A percentile compares a stretch with the other conserved stretches of the same genome.
These are phyloP conservation scores for Psilopsiagon aurifrons DNA, from an alignment of 2,113 vertebrate genomes.

Conservation along the genomic window DNA sequence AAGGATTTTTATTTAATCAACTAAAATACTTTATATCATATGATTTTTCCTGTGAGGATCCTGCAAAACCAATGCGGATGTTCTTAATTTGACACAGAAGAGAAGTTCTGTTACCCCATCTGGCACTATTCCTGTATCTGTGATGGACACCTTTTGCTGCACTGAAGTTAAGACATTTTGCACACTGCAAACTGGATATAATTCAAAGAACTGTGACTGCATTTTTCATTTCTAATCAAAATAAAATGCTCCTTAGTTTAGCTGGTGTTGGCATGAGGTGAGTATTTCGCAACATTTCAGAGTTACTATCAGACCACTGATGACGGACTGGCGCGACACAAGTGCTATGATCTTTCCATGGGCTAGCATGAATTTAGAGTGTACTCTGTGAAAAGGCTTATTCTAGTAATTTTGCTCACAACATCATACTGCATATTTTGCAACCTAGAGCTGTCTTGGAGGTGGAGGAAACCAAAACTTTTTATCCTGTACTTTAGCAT, in stretches of 20 bases:
- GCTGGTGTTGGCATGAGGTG: not conserved
- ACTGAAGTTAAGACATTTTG: not conserved
- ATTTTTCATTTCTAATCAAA: not conserved
- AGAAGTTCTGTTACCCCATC: not conserved
- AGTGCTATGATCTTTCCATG: not conserved
- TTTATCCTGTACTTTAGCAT: not conserved
- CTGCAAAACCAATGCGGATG: not conserved
- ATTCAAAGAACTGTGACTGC: not conserved
- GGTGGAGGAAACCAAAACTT: not conserved
- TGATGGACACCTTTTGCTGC: not conserved
- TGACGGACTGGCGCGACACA: not conserved
- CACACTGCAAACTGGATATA: not conserved
- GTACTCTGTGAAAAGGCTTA: not conserved
- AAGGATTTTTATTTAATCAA: not conserved
- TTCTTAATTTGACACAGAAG: not conserved
- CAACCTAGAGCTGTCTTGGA: not conserved
- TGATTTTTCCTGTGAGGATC: not conserved
- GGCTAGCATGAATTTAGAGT: not conserved
- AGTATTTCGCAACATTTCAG: not conserved
- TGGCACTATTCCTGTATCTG: not conserved
- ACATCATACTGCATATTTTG: not conserved
- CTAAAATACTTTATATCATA: not conserved
- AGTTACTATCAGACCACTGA: not conserved
- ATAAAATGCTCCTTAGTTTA: not conserved
- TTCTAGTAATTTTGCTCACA: not conserved